Base-by-base conservation (phyloP, 1,140 invertebrate genomes). In the Pseudomyrmex concolor region DNA sequence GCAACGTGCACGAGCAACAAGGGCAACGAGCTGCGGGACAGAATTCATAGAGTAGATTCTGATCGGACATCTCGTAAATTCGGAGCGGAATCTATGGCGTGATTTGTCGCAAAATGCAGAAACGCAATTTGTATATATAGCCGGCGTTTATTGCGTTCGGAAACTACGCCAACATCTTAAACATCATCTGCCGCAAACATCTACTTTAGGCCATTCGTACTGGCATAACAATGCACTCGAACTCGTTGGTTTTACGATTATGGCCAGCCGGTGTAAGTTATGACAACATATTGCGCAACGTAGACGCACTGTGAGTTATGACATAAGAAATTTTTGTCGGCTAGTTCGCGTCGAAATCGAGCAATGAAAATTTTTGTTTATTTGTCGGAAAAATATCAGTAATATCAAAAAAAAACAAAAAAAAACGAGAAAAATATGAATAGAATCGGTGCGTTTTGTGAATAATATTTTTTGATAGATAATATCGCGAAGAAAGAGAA, bases 61-160 rank as follows among this genome's bases (percentile, higher is more conserved):
- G 54, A 80, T 80, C 76, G 66, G 54, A 60, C 76, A 15, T 78
- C 74, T 68, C 74, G 43, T 80, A 80, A 80, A 80, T 80, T 71
- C 64, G 54, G 2, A 19, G 51, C 13, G 76, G 76, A 71, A 71
- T 80, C 76, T 70, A 60, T 43, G 22, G 19, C 45, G 22, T 54
- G 67, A 70, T 70, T 25, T 51, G 66, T 70, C 59, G 54, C 54
- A 71, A 80, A 71, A 50, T 71, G 59, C 43, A 50, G 64, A 25
- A 71, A 55, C 76, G 66, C 15, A n/a, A 50, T 80, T 71, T 80
- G 34, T 34, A 34, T 34, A 34, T 34, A 34, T 34, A 80, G 45
- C 50, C 66, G 5, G 66, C 54, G 54, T 45, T 71, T 45, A 71
- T 70, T 43, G 64, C 74, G 43, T 17, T 62, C 45, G 34, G 57